Base-by-base conservation (phyloP, 2,113 vertebrate genomes). In the Chloropsis cyanopogon region DNA sequence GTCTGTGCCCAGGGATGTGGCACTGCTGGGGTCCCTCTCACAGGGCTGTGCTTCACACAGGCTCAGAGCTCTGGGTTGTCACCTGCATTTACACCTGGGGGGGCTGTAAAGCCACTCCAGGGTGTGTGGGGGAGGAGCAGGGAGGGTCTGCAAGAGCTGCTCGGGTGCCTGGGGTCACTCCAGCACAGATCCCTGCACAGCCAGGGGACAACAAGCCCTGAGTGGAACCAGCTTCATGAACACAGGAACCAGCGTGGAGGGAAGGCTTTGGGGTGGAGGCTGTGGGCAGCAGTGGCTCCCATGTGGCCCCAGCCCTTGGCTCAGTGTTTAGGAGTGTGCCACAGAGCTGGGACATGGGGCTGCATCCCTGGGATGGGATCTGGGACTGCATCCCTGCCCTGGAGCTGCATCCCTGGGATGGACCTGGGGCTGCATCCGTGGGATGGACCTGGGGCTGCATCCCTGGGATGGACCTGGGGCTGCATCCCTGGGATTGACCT, bases 111-210 rank as follows among this genome's bases (percentile, higher is more conserved):
- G 24, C 15, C 50, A 2, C 15, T 46, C 8, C 19, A 10, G 53
- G 14, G 8, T 1, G 0, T 1, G 35, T 49, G 2, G 65, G 57
- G 54, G 80, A 60, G 82, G 54, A 82, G 37, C 75, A 61, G 78
- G 78, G 49, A 1, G 53, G 35, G 16, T 24, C 35, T 72, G 69
- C 47, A 46, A 17, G 21, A 54, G 53, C 75, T 68, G 56, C 46
- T 82, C 17, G 2, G 10, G 0, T 24, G 20, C 3, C 2, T 3
- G 41, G 23, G 42, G 50, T 61, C 19, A 2, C 50, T 28, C 24
- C 60, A 70, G 65, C 10, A 2, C 26, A 65, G 59, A 68, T 80
- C n/a, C 87, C 54, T 39, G 0, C 13, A 44, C 22, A 76, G 15
- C 31, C 41, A 11, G 9, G 1, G 61, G 60, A 23, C 31, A 77